Evolutionary conservation across 2,888 invertebrate genomes (phyloP), one percentile per base, ranked within the genome.

Genomic region (Amiota mariae): DNA sequence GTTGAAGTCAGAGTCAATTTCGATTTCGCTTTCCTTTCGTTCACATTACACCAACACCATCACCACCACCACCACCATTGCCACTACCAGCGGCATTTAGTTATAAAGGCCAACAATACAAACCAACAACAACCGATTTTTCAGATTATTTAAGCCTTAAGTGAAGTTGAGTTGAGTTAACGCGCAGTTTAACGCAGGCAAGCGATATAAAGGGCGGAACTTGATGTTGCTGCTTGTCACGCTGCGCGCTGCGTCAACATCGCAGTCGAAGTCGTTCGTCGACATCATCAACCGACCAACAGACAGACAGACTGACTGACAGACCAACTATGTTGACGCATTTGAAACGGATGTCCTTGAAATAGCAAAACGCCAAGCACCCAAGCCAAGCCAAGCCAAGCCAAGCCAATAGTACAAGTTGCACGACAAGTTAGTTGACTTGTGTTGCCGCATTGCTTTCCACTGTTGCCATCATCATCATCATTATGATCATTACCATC

Each of bases 341-440:
- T 81, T 80, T 80, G 79, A 82, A 80, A 80, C 77, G 79, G 80
- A 80, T 81, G 82, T 81, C 82, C 82, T 82, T 82, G 64, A 74
- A 73, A 64, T 71, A 59, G 63, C 48, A 48, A 66, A 71, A 48
- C 36, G 36, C 36, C 36, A 36, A 6, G 56, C 47, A 46, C 20
- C 66, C 64, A 51, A 24, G 64, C 67, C 49, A 67, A 67, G 15
- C 15, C n/a, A 67, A 48, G 11, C 11, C 67, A 24, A 24, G 24
- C 24, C n/a, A n/a, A n/a, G n/a, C 1, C 24, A 68, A 56, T 47
- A 36, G 54, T 3, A 66, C 15, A n/a, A 66, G 18, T 15, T 36
- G 36, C 11, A 66, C 63, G 64, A 71, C 64, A 51, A 72, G 67
- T 61, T 13, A 36, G 46, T 61, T 59, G 67, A 57, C 67, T 67